These are phyloP conservation scores for Zele albiditarsus DNA, from an alignment of 2,888 invertebrate species.

Conservation along the genomic window DNA sequence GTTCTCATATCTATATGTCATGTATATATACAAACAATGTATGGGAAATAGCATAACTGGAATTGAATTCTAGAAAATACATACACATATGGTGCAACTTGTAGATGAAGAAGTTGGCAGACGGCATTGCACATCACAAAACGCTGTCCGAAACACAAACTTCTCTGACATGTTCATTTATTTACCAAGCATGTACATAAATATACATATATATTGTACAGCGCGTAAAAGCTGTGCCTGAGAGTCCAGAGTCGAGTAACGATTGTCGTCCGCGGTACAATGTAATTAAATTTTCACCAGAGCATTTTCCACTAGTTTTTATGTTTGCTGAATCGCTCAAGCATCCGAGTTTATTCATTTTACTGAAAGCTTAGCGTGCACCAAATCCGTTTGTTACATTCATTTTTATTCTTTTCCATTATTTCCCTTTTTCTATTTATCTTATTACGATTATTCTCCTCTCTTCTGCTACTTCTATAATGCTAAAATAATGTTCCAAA, in stretches of 20 bases:
- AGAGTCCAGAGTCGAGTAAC: background rate
- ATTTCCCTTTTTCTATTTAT: conserved; percentile 15
- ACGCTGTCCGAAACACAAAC: background rate
- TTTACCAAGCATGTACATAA: background rate
- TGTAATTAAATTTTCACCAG: conserved; percentile 35
- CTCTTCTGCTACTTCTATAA: no score
- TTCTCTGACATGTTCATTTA: background rate
- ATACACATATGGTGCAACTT: background rate
- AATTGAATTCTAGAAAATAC: conserved; percentile 4
- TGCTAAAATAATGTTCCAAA: no score
- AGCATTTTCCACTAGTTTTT: conserved; percentile 24
- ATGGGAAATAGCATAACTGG: background rate
- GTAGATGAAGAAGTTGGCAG: background rate
- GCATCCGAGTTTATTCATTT: conserved; percentile 32
- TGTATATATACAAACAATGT: background rate
- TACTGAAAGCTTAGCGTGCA: conserved; percentile 8
- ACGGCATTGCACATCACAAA: background rate
- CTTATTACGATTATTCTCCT: background rate
- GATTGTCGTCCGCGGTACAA: conserved; percentile 20
- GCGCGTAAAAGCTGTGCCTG: background rate
- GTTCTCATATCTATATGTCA: background rate
- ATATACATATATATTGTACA: background rate
- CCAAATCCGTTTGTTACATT: background rate
- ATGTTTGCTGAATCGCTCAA: conserved; percentile 20
- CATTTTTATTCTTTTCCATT: conserved; percentile 10